Evolutionary conservation across 2,113 vertebrate species (phyloP).

Genomic region (Paracanthobrama guichenoti): DNA sequence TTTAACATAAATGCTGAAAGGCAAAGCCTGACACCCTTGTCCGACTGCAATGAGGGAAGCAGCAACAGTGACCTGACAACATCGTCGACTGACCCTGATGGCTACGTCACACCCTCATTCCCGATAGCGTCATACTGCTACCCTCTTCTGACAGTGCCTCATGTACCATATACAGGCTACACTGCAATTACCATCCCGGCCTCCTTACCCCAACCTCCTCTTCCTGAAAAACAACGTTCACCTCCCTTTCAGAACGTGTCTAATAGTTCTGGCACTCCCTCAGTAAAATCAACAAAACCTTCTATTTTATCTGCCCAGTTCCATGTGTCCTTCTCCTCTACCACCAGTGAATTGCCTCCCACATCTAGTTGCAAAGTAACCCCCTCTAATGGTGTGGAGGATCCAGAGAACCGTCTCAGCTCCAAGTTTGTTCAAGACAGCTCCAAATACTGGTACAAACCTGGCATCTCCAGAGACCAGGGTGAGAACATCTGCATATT

Average conservation of each 20-base stretch:
- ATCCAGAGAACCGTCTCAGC: conserved; percentile 68
- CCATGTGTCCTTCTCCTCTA: conserved; percentile 75
- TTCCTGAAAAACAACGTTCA: conserved; percentile 83
- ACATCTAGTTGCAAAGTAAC: conserved; percentile 27
- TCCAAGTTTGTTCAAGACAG: conserved; percentile 96
- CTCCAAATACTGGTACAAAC: conserved; percentile 97
- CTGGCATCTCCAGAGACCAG: conserved; percentile 90
- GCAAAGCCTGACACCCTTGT: conserved; percentile 64
- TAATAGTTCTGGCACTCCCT: conserved; percentile 45
- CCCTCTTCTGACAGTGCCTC: conserved; percentile 71
- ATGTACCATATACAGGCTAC: conserved; percentile 76
- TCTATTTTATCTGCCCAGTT: conserved; percentile 64
- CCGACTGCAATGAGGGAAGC: conserved; percentile 62
- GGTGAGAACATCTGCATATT: conserved; percentile 67
- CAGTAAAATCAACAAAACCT: neutral
- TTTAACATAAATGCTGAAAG: conserved; percentile 48
- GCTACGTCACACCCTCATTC: conserved; percentile 84
- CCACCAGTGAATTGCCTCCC: conserved; percentile 63
- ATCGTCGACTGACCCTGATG: conserved; percentile 73
- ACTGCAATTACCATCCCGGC: conserved; percentile 76
- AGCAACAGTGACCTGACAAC: conserved; percentile 58
- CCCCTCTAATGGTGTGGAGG: conserved; percentile 55
- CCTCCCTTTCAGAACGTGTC: conserved; percentile 59
- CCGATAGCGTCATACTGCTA: conserved; percentile 82
- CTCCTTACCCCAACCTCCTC: conserved; percentile 73